These are phyloP conservation scores for Micromys minutus DNA, from an alignment of 2,113 vertebrate species.

Conservation along the genomic window DNA sequence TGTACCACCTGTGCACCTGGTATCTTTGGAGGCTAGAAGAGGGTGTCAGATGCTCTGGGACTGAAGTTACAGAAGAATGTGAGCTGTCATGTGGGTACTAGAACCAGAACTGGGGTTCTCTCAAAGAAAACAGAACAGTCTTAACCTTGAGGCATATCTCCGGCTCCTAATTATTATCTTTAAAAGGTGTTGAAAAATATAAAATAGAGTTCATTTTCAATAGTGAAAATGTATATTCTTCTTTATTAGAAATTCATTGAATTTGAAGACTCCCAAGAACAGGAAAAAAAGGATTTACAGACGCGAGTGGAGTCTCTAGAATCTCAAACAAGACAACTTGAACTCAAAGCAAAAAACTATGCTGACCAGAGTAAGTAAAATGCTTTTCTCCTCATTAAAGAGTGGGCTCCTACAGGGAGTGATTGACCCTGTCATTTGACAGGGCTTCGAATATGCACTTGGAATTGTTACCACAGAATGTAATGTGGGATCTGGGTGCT, in stretches of 20 bases:
- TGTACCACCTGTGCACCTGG: neutral
- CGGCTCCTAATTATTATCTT: neutral
- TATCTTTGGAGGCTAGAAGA: neutral
- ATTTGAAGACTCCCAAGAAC: constrained; percentile 97
- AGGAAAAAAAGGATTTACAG: constrained; percentile 98
- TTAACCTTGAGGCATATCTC: neutral
- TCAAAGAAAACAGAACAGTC: neutral
- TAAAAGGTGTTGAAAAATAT: constrained; percentile 23
- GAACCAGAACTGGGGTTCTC: neutral
- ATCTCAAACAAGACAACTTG: constrained; percentile 94
- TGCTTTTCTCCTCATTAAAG: constrained; percentile 1
- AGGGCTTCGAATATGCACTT: neutral
- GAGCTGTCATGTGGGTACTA: neutral
- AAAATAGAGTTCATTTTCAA: constrained; percentile 40
- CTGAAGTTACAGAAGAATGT: neutral
- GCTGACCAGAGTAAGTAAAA: constrained; percentile 96
- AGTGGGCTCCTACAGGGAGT: neutral
- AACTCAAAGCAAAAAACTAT: constrained; percentile 96
- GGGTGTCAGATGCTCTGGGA: neutral
- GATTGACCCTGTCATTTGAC: constrained; percentile 26
- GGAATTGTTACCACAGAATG: neutral
- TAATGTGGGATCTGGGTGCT: neutral
- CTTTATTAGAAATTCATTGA: constrained; percentile 94
- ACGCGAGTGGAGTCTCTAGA: constrained; percentile 91
- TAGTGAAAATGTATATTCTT: constrained; percentile 73